A percentile compares a stretch with the other conserved stretches of the same genome.
phyloP scores from a whole-genome alignment of 2,113 vertebrate species.

The Helogale parvula region DNA sequence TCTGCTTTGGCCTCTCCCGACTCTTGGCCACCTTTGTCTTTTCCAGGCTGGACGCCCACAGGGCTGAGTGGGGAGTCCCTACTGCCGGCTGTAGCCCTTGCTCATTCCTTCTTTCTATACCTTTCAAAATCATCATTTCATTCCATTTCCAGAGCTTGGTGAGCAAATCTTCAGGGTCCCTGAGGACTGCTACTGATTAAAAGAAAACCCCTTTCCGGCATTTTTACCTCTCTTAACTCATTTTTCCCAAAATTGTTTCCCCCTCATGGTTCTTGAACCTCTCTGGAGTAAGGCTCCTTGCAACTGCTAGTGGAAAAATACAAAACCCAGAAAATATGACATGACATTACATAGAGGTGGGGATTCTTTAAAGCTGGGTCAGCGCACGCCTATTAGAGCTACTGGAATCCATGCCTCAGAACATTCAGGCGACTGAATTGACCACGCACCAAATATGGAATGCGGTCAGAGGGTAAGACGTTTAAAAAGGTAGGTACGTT shows the following conservation, averaged over 20 bases:
- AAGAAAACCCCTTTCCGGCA: background rate
- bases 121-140: background rate
- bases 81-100: rapidly evolving
- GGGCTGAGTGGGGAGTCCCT: background rate
- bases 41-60: background rate
- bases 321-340: background rate
- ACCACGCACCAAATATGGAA: background rate
- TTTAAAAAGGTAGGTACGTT: background rate
- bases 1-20: background rate
- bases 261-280: background rate
- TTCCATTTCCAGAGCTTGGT: background rate
- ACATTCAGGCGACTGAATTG: background rate
- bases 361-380: background rate
- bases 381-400: background rate
- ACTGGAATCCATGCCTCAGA: background rate
- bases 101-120: background rate
- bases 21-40: too few species aligned
- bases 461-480: background rate
- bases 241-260: background rate
- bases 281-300: background rate
- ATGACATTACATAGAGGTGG: background rate
- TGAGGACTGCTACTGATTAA: background rate
- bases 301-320: background rate
- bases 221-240: background rate
- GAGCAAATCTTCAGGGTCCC: background rate